Evolutionary conservation across 2,888 invertebrate genomes (phyloP).

Genomic region (Agonum fuliginosum): DNA sequence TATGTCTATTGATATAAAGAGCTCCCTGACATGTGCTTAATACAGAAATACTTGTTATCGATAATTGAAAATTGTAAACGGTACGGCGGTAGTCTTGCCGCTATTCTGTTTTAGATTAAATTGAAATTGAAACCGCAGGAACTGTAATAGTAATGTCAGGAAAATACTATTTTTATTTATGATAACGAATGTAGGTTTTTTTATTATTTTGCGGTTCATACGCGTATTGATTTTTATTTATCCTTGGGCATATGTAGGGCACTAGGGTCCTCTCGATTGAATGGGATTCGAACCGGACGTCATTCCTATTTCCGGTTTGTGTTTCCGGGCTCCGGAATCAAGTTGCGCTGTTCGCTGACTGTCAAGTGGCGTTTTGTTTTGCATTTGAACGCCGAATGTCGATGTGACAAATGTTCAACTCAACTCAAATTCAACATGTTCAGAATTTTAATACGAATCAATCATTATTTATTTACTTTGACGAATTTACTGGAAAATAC

Average conservation of each 20-base stretch:
- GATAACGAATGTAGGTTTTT: not conserved
- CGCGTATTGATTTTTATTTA: not conserved
- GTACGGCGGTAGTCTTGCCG: too few relatives aligned
- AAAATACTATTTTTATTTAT: not conserved
- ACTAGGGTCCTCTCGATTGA: conserved; percentile 5
- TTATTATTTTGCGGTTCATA: not conserved
- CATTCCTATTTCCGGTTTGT: conserved; percentile 42
- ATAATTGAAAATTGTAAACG: not conserved
- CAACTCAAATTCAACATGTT: not conserved
- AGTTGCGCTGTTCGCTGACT: conserved; percentile 24
- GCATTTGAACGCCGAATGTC: conserved; percentile 2
- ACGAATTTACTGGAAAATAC: not conserved
- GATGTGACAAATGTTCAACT: conserved; percentile 26
- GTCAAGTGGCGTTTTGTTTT: conserved; percentile 41
- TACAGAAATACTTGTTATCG: not conserved
- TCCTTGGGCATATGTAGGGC: not conserved
- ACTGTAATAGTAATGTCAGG: not conserved
- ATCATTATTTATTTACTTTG: not conserved
- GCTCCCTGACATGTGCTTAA: not conserved
- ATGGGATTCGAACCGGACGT: conserved; percentile 40
- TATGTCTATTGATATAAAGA: too few relatives aligned
- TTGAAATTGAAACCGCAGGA: too few relatives aligned
- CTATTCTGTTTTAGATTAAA: too few relatives aligned
- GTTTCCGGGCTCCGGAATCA: conserved; percentile 40
- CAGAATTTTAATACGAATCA: not conserved